Percentiles rank a stretch among this genome's conserved stretches.
phyloP scores from a whole-genome alignment of 1,140 invertebrate species.

The Whitmania pigra region DNA sequence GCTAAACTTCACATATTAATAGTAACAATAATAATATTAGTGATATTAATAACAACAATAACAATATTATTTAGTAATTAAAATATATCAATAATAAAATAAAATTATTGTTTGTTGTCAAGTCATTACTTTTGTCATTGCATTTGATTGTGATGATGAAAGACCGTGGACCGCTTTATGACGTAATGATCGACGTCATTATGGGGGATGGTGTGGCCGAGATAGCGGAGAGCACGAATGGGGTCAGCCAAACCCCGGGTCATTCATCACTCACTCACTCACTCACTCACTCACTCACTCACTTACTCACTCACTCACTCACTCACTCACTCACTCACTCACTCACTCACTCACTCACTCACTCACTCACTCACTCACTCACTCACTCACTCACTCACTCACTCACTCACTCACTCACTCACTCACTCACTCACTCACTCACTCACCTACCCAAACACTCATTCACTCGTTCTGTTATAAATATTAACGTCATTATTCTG shows the following conservation, averaged over 20 bases:
- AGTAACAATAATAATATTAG: no score
- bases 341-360: conserved; percentile 21
- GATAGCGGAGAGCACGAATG: not conserved
- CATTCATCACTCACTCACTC: conserved; percentile 11
- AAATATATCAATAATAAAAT: no score
- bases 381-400: conserved; percentile 18
- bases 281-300: conserved; percentile 13
- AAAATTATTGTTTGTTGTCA: no score
- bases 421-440: conserved; percentile 25
- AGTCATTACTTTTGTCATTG: no score
- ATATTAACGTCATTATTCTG: no score
- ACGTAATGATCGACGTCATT: no score
- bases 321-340: conserved; percentile 17
- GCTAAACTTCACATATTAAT: no score
- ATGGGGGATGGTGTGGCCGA: not conserved
- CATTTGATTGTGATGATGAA: no score
- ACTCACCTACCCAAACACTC: no score
- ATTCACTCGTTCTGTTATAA: conserved; percentile 20
- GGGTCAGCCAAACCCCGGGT: conserved; percentile 10
- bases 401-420: conserved; percentile 21
- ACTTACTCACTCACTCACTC: conserved; percentile 14
- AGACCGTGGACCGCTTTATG: no score
- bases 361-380: conserved; percentile 18
- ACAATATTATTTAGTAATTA: no score
- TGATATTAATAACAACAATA: no score